Conservation (phyloP, 2,888 invertebrate species). For the Gymnoscelis rufifasciata region DNA sequence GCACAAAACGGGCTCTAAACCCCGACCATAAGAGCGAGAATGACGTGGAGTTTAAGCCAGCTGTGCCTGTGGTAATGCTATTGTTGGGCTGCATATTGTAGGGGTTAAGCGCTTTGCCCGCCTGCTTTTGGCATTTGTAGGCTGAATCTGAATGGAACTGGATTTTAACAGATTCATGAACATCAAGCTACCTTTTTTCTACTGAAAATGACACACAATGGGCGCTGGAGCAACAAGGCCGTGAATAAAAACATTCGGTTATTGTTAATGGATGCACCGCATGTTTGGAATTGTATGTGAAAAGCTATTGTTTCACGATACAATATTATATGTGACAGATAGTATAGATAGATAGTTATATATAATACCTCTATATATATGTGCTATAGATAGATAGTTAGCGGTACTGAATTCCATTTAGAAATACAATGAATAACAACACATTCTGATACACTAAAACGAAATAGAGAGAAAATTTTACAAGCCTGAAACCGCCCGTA, state of each 20-base stretch:
- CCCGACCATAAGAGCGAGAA: constrained; percentile 1
- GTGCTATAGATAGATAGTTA: no score
- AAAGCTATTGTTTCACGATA: constrained; percentile 2
- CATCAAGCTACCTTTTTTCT: constrained; percentile 5
- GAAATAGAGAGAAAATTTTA: no score
- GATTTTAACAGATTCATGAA: constrained; percentile 11
- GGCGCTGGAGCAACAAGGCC: not conserved
- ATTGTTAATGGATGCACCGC: constrained; percentile 1
- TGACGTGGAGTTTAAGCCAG: constrained; percentile 2
- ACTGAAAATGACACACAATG: constrained; percentile 10
- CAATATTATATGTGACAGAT: not conserved
- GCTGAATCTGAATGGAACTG: constrained; percentile 14
- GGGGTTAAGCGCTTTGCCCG: constrained; percentile 13
- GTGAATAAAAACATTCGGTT: not conserved
- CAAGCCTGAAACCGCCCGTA: not conserved
- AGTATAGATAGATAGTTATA: no score
- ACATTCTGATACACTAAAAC: no score
- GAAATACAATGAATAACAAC: constrained; percentile 1
- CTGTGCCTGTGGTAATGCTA: constrained; percentile 12
- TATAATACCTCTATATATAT: no score
- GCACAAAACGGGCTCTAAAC: constrained; percentile 7
- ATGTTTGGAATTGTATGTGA: constrained; percentile 9
- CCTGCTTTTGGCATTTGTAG: constrained; percentile 22
- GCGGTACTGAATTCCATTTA: no score
- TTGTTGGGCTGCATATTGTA: constrained; percentile 21